Base-by-base conservation (phyloP, 2,113 vertebrate genomes). In the Reinhardtius hippoglossoides region DNA sequence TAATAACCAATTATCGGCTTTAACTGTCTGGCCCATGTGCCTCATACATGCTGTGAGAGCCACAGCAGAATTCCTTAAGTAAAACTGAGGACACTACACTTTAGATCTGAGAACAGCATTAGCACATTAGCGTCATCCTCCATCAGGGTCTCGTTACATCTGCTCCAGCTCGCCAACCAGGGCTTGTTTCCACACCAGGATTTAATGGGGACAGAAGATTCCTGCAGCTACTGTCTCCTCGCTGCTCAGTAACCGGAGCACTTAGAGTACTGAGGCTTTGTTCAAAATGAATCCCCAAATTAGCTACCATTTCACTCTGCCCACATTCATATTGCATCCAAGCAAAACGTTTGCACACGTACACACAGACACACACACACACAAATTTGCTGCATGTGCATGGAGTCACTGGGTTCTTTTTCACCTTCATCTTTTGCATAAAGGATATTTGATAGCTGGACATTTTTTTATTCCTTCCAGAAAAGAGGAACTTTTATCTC, bases 51-150 rank as follows among this genome's bases (percentile, higher is more conserved):
- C 42, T 48, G 26, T 15, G 52, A 48, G 67, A 80, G 57, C 16
- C 71, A 69, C 35, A 7, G 24, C 26, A 56, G 50, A 55, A 76
- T 37, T 35, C 15, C 54, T 55, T 21, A 71, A 80, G 66, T 78
- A 44, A 54, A 77, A 73, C 54, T 16, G 63, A 70, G 26, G 71
- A 80, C 76, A 75, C 76, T 26, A 73, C 69, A 73, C 57, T 74
- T 62, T 21, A 71, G 50, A 87, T 85, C 72, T 78, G 59, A 76
- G 70, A 76, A 73, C 83, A 83, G 50, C 50, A n/a, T 54, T 54
- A 20, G 50, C 50, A 82, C 87, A 91, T 92, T 89, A 92, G 82
- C 37, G 73, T 85, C 88, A 86, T 76, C 73, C 85, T 89, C 82
- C 83, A 82, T 89, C 75, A 86, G 83, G 85, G 50, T 81, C 78